A percentile compares a stretch with the other conserved stretches of the same genome.
Conservation (phyloP, 2,113 vertebrate species). For the Chionis minor region DNA sequence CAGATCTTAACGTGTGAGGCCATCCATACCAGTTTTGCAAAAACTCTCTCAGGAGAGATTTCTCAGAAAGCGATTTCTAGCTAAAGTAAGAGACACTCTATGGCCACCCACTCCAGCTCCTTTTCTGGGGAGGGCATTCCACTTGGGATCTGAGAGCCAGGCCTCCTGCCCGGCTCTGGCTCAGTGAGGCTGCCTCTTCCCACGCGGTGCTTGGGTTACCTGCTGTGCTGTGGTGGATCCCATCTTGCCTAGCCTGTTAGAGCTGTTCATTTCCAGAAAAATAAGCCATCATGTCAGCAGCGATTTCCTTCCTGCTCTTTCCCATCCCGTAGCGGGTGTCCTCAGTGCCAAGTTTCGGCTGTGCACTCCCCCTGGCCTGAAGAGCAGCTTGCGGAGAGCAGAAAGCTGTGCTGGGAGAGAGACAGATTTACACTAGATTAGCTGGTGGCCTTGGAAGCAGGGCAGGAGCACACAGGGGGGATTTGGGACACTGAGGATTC, state of each 20-base stretch:
- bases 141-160: background rate
- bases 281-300: background rate
- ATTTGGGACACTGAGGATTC: slow-evolving; percentile 41
- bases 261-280: background rate
- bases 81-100: background rate
- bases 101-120: background rate
- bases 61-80: background rate
- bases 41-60: background rate
- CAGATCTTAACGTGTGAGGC: background rate
- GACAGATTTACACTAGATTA: slow-evolving; percentile 49
- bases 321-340: background rate
- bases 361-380: background rate
- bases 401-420: background rate
- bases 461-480: background rate
- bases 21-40: background rate
- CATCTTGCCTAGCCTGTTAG: background rate
- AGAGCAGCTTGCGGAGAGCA: background rate
- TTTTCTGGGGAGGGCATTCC: background rate
- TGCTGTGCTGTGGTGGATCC: background rate
- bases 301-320: background rate
- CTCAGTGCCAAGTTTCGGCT: background rate
- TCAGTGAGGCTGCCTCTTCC: background rate
- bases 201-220: background rate
- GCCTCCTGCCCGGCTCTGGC: background rate
- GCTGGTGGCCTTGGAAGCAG: slow-evolving; percentile 30